A percentile compares a stretch with the other conserved stretches of the same genome.
Evolutionary conservation across 1,140 invertebrate species (phyloP).

Genomic region (Uloborus diversus): DNA sequence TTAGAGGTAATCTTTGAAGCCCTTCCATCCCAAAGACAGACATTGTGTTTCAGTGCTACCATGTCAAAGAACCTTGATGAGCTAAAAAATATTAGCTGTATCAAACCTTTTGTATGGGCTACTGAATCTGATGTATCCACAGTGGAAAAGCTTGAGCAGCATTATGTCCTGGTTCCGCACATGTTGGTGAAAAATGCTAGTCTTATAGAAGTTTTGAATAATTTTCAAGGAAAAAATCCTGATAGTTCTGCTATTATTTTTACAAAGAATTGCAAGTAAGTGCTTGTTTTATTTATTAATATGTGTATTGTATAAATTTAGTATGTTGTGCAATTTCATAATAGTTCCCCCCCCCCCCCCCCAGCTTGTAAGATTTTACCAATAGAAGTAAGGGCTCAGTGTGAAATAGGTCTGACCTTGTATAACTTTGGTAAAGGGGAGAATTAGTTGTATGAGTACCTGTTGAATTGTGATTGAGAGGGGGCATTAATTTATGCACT

Average conservation of each 20-base stretch:
- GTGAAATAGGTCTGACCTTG: no score
- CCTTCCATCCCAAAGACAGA: slow-evolving; percentile 83
- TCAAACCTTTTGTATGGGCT: slow-evolving; percentile 67
- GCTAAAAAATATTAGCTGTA: slow-evolving; percentile 74
- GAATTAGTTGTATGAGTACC: no score
- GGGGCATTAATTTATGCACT: no score
- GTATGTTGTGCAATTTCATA: no score
- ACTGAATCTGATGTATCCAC: slow-evolving; percentile 75
- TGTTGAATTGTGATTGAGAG: no score
- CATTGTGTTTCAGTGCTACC: slow-evolving; percentile 94
- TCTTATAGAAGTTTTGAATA: slow-evolving; percentile 85
- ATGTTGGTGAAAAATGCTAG: slow-evolving; percentile 85
- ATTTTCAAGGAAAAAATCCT: slow-evolving; percentile 76
- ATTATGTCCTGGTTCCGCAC: slow-evolving; percentile 87
- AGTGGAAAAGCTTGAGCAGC: slow-evolving; percentile 87
- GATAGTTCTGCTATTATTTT: slow-evolving; percentile 90
- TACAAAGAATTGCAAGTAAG: slow-evolving; percentile 92
- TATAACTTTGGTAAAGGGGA: no score
- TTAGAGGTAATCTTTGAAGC: slow-evolving; percentile 82
- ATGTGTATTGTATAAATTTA: no score
- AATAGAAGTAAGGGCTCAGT: no score
- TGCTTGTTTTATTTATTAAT: slow-evolving; percentile 34
- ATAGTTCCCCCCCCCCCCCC: no score
- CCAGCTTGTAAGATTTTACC: no score
- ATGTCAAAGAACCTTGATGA: slow-evolving; percentile 86